Evolutionary conservation across 35 echinoderm and acorn worm species (phyloP), one percentile per base, ranked within the genome.

Genomic region (Anneissia japonica): DNA sequence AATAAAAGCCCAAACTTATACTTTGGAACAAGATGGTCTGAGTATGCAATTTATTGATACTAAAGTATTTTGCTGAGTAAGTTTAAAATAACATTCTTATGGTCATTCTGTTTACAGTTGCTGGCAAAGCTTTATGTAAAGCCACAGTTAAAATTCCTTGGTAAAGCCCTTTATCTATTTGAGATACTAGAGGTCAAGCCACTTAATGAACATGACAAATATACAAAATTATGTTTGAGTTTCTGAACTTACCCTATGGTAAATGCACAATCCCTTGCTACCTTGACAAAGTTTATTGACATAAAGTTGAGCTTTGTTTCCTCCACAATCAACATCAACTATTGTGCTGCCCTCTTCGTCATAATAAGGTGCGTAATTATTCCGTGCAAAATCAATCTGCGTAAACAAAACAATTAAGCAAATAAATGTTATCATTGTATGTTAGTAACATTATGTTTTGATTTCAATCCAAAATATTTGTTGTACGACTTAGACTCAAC

Each of bases 201-300:
- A 26, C 34, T 21, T 11, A n/a, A 0, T 0, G 23, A 36, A 43
- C 0, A 17, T 43, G 37, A 19, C 40, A 26, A 30, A 32, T 23
- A 28, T 31, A 72, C 30, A 84, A 21, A 26, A 51, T 33, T 31
- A 74, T 35, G 0, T 73, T 30, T 23, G 7, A 37, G 14, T 34
- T 38, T 81, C 12, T 11, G 0, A 32, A 83, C 88, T 80, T 76
- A 99, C 96, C 86, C 91, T 84, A 75, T 94, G 94, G 17, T 82
- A 80, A 38, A 99, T 91, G 46, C 92, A 94, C 78, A 94, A 87
- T 30, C 96, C 96, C 74, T 99, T 99, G 33, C 88, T 91, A 4
- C 96, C 96, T 46, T 94, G 96, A 45, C 96, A 94, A 12, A 99
- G 87, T 75, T 94, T 99, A 76, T 93, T 82, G 33, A 99, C 74